A percentile compares a stretch with the other conserved stretches of the same genome.
These are phyloP conservation scores for Zenarchopterus dispar DNA, from an alignment of 2,797 vertebrate genomes.

Conservation along the genomic window DNA sequence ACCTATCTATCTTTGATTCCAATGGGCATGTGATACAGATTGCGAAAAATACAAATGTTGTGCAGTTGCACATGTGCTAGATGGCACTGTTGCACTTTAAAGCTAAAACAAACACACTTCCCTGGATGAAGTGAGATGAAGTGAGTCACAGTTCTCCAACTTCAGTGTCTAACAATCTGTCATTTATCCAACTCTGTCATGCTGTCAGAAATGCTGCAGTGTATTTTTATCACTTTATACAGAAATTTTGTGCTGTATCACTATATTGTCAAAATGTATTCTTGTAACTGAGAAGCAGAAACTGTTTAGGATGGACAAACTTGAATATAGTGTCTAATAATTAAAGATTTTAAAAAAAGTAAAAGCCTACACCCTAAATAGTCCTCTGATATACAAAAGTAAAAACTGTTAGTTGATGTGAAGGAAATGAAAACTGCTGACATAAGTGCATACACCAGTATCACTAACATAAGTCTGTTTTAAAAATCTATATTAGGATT, in stretches of 20 bases:
- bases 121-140: conserved; percentile 15
- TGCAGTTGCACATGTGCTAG: conserved; percentile 64
- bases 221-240: conserved; percentile 20
- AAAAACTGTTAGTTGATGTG: not conserved
- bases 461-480: conserved; percentile 1
- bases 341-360: no score
- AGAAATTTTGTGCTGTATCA: conserved; percentile 24
- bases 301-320: no score
- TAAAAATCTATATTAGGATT: conserved; percentile 1
- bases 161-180: conserved; percentile 58
- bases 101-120: conserved; percentile 14
- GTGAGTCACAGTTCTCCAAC: conserved; percentile 31
- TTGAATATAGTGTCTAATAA: no score
- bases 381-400: not conserved
- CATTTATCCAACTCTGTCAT: conserved; percentile 59
- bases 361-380: not conserved
- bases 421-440: conserved; percentile 8
- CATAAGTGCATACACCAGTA: not conserved
- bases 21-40: not conserved
- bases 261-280: conserved; percentile 20
- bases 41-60: conserved; percentile 20
- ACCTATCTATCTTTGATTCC: not conserved
- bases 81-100: conserved; percentile 83
- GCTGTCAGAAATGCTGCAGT: conserved; percentile 37
- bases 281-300: not conserved